Evolutionary conservation across 53 echinoderm and acorn worm species (phyloP), one percentile per base, ranked within the genome.

Genomic region (Mesocentrotus franciscanus): DNA sequence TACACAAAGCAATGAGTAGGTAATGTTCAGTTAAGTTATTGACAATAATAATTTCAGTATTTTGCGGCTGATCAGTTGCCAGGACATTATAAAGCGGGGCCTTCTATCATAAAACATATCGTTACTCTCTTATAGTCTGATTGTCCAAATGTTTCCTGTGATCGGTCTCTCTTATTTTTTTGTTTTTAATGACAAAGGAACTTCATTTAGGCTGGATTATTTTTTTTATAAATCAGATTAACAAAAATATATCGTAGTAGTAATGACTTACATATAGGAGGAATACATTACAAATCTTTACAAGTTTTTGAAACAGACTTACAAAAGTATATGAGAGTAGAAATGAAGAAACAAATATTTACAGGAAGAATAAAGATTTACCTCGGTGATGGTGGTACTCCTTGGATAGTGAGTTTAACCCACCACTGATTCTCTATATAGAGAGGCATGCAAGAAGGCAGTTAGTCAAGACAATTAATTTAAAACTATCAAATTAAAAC

Each of bases 321-420:
- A 39, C 39, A 39, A 39, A 39, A 39, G 30, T 10, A 11, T 11
- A 30, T 30, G 32, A 27, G 18, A 10, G 74, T 74, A 32, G 17
- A 74, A 74, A 30, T 30, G 17, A 9, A 81, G 42, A 81, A 39
- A 42, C 5, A 16, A 17, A 79, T 18, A 62, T 39, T 18, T 92
- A 74, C 13, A 27, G 49, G 6, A 49, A 74, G 20, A 8, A 64
- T 64, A 1, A 72, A 29, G 24, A 68, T 55, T 93, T 96, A 96
- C 97, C 97, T 97, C 93, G 97, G 97, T 55, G 96, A 71, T 24
- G 97, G 97, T 90, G 94, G 93, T 14, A 90, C 78, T 61, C 97
- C 96, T 33, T 95, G 36, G 1, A 95, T 78, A 20, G 96, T 71
- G 20, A 97, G 83, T 85, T 96, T 96, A 49, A 96, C 96, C 97